Evolutionary conservation across 2,888 invertebrate genomes (phyloP).

Genomic region (Digitonthophagus gazella): DNA sequence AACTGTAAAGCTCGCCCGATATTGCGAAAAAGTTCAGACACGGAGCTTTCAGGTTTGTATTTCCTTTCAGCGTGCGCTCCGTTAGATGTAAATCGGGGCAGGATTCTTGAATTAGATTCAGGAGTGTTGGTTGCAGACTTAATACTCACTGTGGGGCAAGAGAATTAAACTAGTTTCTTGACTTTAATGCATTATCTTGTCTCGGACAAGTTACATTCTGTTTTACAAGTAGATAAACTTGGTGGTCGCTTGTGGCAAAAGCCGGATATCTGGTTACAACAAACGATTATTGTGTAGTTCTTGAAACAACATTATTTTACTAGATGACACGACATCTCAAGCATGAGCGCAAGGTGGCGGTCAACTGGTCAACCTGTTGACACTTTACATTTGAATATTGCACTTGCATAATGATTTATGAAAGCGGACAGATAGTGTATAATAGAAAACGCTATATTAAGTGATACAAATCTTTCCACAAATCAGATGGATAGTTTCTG

Average conservation of each 20-base stretch:
- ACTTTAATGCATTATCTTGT: background rate
- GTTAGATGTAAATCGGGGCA: background rate
- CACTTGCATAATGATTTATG: too few species aligned
- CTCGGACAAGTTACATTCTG: background rate
- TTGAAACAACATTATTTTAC: too few species aligned
- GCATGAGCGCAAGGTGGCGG: too few species aligned
- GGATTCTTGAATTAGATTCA: background rate
- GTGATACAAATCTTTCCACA: too few species aligned
- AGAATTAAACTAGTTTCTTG: background rate
- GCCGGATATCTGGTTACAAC: background rate
- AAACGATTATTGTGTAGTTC: background rate
- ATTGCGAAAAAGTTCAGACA: background rate
- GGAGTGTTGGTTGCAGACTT: background rate
- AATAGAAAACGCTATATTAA: too few species aligned
- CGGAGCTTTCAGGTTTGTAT: background rate
- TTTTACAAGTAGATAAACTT: background rate
- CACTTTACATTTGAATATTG: too few species aligned
- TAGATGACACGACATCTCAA: too few species aligned
- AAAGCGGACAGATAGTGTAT: too few species aligned
- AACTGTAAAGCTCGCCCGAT: background rate
- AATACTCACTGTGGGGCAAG: background rate
- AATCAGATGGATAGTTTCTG: too few species aligned
- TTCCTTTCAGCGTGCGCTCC: background rate
- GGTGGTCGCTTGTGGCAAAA: background rate
- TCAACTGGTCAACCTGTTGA: too few species aligned